These are phyloP conservation scores for Malacoctenus gilli DNA, from an alignment of 2,797 vertebrate genomes.

Conservation along the genomic window DNA sequence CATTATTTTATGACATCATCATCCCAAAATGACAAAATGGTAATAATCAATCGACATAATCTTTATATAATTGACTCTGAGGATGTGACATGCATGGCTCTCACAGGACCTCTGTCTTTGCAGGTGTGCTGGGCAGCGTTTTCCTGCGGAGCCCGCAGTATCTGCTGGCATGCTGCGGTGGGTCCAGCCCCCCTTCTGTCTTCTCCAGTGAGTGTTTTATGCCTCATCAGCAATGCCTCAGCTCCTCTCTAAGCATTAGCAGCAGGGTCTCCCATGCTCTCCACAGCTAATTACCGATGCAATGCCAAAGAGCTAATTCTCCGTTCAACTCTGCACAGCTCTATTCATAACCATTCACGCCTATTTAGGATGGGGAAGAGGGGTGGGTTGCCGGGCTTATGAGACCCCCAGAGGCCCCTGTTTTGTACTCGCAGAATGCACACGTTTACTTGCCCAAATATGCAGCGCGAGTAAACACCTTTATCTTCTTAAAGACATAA, in stretches of 20 bases:
- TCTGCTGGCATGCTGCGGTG: constrained; percentile 89
- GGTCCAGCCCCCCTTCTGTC: constrained; percentile 90
- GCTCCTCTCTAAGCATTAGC: constrained; percentile 89
- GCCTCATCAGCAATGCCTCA: constrained; percentile 94
- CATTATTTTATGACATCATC: no score
- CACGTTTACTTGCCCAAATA: constrained; percentile 65
- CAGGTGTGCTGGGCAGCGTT: constrained; percentile 85
- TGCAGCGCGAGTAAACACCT: constrained; percentile 72
- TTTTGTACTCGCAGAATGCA: constrained; percentile 72
- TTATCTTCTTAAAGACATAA: constrained; percentile 72
- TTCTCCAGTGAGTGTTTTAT: constrained; percentile 98
- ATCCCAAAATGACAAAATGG: no score
- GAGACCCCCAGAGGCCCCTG: constrained; percentile 62
- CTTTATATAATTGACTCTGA: no score
- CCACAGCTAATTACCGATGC: constrained; percentile 94
- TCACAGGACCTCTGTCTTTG: constrained; percentile 59
- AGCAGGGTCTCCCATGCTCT: constrained; percentile 89
- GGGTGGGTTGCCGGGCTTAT: constrained; percentile 63
- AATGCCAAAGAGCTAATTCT: constrained; percentile 92
- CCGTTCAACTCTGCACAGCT: constrained; percentile 87
- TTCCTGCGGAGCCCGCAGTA: constrained; percentile 85
- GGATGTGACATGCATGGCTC: constrained; percentile 11
- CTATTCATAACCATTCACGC: constrained; percentile 90
- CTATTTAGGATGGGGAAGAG: constrained; percentile 80
- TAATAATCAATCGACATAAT: no score